phyloP scores from a whole-genome alignment of 2,113 vertebrate genomes.

The Sinocyclocheilus rhinocerous region DNA sequence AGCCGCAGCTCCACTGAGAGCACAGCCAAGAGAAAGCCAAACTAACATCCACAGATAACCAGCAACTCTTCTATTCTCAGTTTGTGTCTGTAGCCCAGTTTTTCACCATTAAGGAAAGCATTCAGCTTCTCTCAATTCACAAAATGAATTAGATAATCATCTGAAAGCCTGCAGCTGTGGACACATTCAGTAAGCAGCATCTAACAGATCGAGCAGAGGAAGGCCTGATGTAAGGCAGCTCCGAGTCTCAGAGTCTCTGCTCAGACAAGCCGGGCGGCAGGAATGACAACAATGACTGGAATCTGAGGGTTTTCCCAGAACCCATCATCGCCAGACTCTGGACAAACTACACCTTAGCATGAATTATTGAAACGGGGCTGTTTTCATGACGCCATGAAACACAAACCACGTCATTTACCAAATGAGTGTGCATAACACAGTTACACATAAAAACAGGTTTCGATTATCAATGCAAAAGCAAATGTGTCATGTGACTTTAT shows the following conservation, averaged over 20 bases:
- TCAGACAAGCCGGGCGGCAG: slow-evolving; percentile 71
- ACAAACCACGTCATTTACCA: background rate
- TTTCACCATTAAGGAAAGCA: background rate
- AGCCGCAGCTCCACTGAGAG: background rate
- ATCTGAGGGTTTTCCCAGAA: slow-evolving; percentile 76
- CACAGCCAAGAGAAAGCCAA: background rate
- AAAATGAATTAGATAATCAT: background rate
- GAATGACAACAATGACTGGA: slow-evolving; percentile 76
- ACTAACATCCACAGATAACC: background rate
- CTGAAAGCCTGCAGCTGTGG: background rate
- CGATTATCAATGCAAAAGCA: background rate
- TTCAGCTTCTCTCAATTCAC: background rate
- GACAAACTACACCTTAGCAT: slow-evolving; percentile 50
- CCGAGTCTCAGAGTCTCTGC: background rate
- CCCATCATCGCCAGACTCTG: slow-evolving; percentile 33
- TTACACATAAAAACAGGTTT: background rate
- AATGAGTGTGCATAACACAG: slow-evolving; percentile 53
- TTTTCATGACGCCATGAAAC: background rate
- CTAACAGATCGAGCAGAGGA: background rate
- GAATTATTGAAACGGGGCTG: background rate
- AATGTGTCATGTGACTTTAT: background rate
- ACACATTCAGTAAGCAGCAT: background rate
- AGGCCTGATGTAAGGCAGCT: too few species aligned
- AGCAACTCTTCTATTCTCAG: background rate
- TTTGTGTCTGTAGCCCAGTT: background rate